Percentiles rank a stretch among this genome's conserved stretches.
These are phyloP conservation scores for Neodiprion lecontei DNA, from an alignment of 1,140 invertebrate genomes.

Conservation along the genomic window DNA sequence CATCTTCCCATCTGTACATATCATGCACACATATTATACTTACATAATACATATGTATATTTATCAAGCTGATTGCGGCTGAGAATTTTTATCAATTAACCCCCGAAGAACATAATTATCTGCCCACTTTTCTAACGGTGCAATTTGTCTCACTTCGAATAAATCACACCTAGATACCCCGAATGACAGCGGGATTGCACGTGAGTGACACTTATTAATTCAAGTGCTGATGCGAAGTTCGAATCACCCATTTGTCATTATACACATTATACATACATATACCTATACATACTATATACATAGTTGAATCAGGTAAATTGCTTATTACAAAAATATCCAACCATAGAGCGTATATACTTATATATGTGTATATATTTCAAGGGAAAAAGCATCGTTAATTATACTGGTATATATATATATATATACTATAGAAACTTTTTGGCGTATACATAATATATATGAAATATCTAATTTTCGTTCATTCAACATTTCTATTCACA, in stretches of 20 bases:
- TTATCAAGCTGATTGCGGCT: too few relatives aligned
- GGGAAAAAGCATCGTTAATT: too few relatives aligned
- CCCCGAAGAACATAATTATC: too few relatives aligned
- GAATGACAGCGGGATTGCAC: background rate
- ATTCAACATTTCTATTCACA: conserved; percentile 20
- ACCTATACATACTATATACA: background rate
- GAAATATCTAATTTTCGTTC: background rate
- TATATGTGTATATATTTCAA: too few relatives aligned
- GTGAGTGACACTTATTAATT: background rate
- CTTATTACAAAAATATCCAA: conserved; percentile 34
- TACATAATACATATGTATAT: too few relatives aligned
- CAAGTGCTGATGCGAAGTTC: background rate
- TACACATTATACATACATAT: background rate
- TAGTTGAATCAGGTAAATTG: background rate
- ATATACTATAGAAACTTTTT: conserved; percentile 35
- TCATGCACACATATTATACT: too few relatives aligned
- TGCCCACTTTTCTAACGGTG: too few relatives aligned
- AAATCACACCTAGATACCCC: too few relatives aligned
- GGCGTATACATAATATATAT: conserved; percentile 26
- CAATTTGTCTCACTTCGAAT: too few relatives aligned
- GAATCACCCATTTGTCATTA: background rate
- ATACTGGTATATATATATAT: too few relatives aligned
- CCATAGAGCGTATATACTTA: conserved; percentile 24
- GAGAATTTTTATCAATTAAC: too few relatives aligned
- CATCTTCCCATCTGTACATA: background rate